These are phyloP conservation scores for Salmo trutta DNA, from an alignment of 2,797 vertebrate species.

Conservation along the genomic window DNA sequence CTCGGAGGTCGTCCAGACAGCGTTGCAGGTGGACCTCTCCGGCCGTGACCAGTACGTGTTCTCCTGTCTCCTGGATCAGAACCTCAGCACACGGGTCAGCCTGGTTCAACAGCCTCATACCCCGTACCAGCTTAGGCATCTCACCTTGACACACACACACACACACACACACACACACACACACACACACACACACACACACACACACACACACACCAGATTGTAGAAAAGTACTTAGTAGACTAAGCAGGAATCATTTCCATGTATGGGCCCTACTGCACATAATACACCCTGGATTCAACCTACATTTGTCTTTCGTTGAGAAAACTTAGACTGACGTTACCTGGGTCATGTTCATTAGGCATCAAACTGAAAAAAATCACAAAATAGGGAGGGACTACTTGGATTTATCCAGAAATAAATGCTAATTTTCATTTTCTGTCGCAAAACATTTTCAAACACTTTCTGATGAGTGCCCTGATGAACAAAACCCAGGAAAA, in stretches of 20 bases:
- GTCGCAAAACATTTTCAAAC: no score
- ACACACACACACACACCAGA: constrained; percentile 5
- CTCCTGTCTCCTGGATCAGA: constrained; percentile 95
- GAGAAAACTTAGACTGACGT: background rate
- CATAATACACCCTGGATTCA: no score
- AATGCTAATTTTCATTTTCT: no score
- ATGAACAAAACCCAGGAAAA: no score
- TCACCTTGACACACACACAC: constrained; percentile 79
- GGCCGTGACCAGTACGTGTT: constrained; percentile 94
- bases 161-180: constrained; percentile 9
- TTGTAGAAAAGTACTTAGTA: background rate
- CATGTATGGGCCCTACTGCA: no score
- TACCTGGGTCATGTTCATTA: background rate
- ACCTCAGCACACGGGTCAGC: constrained; percentile 95
- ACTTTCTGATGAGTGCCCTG: no score
- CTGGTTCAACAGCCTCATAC: constrained; percentile 96
- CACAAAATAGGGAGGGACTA: no score
- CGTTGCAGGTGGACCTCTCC: constrained; percentile 97
- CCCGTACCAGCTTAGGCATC: constrained; percentile 92
- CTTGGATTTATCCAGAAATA: no score
- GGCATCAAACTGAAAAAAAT: background rate
- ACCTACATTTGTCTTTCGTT: no score
- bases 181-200: background rate
- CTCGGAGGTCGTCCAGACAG: constrained; percentile 91
- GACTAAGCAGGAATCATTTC: background rate